These are phyloP conservation scores for Nowickia ferox DNA, from an alignment of 2,888 invertebrate genomes.

Conservation along the genomic window DNA sequence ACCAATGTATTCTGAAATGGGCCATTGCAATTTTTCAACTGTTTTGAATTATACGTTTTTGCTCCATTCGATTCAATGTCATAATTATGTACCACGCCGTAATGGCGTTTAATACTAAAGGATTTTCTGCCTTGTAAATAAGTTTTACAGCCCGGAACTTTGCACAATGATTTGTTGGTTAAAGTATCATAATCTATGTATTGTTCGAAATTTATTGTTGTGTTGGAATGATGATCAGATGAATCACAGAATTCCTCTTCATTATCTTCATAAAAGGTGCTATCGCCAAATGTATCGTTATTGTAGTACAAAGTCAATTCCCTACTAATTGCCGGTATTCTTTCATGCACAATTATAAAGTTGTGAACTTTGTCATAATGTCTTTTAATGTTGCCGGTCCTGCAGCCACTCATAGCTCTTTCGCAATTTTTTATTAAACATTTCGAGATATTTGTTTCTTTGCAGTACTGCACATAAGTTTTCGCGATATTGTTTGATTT, in stretches of 20 bases:
- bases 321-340: neutral
- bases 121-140: conserved; percentile 3
- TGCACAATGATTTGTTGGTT: conserved; percentile 25
- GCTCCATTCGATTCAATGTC: neutral
- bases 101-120: conserved; percentile 33
- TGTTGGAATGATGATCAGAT: neutral
- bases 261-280: neutral
- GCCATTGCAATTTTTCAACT: neutral
- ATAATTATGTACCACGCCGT: conserved; percentile 32
- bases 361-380: conserved; percentile 40
- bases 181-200: conserved; percentile 31
- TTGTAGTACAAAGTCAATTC: neutral
- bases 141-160: conserved; percentile 26
- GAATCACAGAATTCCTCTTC: neutral
- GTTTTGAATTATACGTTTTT: neutral
- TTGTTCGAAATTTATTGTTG: neutral
- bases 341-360: conserved; percentile 23
- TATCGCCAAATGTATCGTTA: conserved; percentile 1
- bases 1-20: neutral
- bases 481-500: neutral
- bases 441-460: conserved; percentile 29
- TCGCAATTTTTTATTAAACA: conserved; percentile 50
- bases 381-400: conserved; percentile 35
- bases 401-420: conserved; percentile 5
- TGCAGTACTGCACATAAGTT: conserved; percentile 26